Evolutionary conservation across 1,140 invertebrate species (phyloP).

Genomic region (Antheraea mylitta): DNA sequence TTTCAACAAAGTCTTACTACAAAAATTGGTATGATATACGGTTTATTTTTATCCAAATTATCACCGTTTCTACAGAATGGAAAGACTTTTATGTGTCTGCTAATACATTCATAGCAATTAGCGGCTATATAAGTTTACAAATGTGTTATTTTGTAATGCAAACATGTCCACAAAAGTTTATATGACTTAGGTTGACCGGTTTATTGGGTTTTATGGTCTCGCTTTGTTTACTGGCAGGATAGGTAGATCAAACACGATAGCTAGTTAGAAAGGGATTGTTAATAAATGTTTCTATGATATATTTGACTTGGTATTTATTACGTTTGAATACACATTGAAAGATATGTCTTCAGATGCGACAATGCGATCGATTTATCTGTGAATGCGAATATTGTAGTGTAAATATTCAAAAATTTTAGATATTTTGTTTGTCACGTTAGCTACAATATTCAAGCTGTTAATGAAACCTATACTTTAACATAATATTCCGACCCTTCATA

Average conservation of each 20-base stretch:
- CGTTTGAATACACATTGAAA: not conserved
- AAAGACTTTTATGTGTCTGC: not conserved
- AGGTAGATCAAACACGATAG: not conserved
- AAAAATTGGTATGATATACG: not conserved
- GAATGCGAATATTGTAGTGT: too few species aligned
- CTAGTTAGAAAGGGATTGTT: not conserved
- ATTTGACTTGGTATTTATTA: not conserved
- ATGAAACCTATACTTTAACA: too few species aligned
- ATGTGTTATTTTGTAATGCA: not conserved
- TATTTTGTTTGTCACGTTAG: too few species aligned
- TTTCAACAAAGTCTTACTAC: not conserved
- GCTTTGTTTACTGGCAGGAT: slow-evolving; percentile 1
- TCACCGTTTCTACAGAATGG: not conserved
- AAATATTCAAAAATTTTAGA: too few species aligned
- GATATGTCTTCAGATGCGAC: not conserved
- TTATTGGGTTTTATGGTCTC: not conserved
- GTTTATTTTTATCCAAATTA: not conserved
- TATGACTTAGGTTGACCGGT: not conserved
- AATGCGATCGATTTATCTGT: too few species aligned
- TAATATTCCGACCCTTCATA: too few species aligned
- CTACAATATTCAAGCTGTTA: too few species aligned
- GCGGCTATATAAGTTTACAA: not conserved
- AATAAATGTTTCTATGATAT: slow-evolving; percentile 1
- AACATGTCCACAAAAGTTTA: not conserved
- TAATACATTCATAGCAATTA: not conserved